These are phyloP conservation scores for Meloidogyne exigua DNA, from an alignment of 1,140 invertebrate genomes.

Conservation along the genomic window DNA sequence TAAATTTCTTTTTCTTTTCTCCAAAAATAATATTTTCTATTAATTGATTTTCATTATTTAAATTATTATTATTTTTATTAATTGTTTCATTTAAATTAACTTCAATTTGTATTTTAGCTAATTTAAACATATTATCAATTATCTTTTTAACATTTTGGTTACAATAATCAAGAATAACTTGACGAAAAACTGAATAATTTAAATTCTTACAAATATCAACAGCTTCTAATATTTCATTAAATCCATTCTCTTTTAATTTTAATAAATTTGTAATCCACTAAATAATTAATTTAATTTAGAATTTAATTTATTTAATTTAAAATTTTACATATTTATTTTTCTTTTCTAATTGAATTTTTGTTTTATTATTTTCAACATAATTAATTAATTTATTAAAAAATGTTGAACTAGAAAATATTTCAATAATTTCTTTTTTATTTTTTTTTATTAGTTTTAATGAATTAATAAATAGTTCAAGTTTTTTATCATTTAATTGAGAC, in stretches of 20 bases:
- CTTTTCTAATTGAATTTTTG: neutral
- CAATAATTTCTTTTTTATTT: neutral
- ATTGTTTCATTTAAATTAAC: neutral
- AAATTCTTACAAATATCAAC: neutral
- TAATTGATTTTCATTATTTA: neutral
- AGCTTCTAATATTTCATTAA: neutral
- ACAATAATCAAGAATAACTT: neutral
- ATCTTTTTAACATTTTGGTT: neutral
- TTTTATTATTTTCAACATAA: neutral
- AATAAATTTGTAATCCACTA: neutral
- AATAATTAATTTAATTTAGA: neutral
- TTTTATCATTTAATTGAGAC: neutral
- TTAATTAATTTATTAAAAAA: neutral
- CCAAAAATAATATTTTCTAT: neutral
- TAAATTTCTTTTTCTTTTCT: neutral
- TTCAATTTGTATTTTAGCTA: neutral
- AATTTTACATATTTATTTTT: neutral
- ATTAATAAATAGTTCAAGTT: neutral
- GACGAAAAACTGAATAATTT: neutral
- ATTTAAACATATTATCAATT: neutral
- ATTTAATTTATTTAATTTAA: neutral
- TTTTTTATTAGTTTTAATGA: slow-evolving; percentile 3
- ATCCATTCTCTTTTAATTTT: neutral
- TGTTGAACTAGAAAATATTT: neutral
- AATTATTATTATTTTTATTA: neutral